Evolutionary conservation across 2,113 vertebrate genomes (phyloP).

Genomic region (Elephas maximus): DNA sequence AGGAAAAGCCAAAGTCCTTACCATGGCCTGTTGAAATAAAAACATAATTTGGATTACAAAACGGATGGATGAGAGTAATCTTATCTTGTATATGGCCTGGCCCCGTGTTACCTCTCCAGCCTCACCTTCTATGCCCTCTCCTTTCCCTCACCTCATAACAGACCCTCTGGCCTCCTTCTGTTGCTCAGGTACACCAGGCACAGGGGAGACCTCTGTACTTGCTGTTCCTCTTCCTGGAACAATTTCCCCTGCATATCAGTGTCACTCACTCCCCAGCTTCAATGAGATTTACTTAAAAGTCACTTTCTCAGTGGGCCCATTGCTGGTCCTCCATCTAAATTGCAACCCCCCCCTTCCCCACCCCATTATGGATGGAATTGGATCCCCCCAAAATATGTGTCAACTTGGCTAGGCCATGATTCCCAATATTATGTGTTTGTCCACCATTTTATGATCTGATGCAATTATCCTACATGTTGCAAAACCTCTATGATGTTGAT

Average conservation of each 20-base stretch:
- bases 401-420: no score
- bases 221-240: background rate
- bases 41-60: background rate
- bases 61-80: background rate
- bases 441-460: no score
- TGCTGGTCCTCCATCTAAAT: background rate
- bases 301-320: background rate
- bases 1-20: background rate
- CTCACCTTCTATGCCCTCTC: background rate
- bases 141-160: background rate
- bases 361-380: no score
- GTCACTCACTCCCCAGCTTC: background rate
- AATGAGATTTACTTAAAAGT: background rate
- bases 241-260: background rate
- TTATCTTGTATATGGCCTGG: background rate
- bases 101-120: background rate
- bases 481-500: no score
- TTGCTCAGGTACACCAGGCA: background rate
- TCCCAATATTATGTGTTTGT: no score
- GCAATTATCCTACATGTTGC: no score
- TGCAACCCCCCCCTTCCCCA: background rate
- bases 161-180: background rate
- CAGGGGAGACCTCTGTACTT: background rate
- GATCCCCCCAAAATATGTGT: no score
- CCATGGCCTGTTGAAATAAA: background rate